Percentiles rank a stretch among this genome's conserved stretches.
Evolutionary conservation across 2,888 invertebrate species (phyloP).

Genomic region (Aphidoletes aphidimyza): DNA sequence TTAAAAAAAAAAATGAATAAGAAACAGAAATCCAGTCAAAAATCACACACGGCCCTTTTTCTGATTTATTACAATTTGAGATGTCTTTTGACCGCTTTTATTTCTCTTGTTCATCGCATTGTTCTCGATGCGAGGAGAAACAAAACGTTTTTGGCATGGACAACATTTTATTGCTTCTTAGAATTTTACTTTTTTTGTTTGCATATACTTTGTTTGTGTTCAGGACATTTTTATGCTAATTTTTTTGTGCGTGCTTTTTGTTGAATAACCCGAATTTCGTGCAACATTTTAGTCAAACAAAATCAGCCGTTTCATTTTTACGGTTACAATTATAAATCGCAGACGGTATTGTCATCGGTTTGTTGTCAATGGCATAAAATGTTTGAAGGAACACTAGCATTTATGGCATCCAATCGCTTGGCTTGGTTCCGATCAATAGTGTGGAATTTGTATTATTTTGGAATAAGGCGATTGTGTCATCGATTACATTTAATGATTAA

Average conservation of each 20-base stretch:
- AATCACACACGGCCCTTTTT: not conserved
- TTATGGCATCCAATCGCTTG: too few relatives aligned
- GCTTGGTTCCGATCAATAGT: not conserved
- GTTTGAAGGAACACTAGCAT: too few relatives aligned
- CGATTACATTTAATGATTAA: not conserved
- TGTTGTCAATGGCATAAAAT: not conserved
- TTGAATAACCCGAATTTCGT: not conserved
- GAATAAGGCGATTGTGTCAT: not conserved
- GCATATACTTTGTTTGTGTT: not conserved
- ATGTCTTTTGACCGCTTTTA: not conserved
- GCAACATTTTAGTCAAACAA: not conserved
- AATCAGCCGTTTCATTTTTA: not conserved
- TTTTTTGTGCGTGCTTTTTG: constrained; percentile 4
- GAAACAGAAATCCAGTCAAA: not conserved
- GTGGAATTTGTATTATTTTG: not conserved
- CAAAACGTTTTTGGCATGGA: not conserved
- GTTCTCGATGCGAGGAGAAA: not conserved
- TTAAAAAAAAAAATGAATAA: too few relatives aligned
- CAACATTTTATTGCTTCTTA: constrained; percentile 20
- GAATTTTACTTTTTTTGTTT: not conserved
- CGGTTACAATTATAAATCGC: not conserved
- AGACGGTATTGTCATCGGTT: not conserved
- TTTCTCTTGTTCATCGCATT: not conserved
- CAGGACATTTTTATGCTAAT: not conserved
- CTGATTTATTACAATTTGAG: not conserved